Base-by-base conservation (phyloP, 64 coral and sea anemone species). In the Anthopleura sola region DNA sequence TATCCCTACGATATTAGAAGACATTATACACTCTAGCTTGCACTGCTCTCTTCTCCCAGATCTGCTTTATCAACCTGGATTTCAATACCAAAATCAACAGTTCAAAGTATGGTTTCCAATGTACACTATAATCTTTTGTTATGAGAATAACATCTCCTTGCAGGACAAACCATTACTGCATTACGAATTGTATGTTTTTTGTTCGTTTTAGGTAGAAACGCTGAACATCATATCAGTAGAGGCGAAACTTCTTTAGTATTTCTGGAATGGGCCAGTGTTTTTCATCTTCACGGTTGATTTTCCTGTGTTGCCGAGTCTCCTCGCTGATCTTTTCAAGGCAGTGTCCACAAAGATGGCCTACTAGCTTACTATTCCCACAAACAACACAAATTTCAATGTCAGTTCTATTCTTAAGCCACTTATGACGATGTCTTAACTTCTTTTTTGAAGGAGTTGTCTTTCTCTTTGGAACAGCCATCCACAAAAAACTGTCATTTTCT, bases 381-480 rank as follows among this genome's bases (percentile, higher is more conserved):
- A 94, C 92, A 38, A 76, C 92, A 94, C 97, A 99, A 18, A 76
- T 75, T 47, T 99, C 92, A 50, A 99, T 99, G 37, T 99, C 97
- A 17, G 90, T 91, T 87, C 97, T 92, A 24, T 99, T 99, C 56
- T 94, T 99, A 18, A 94, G 93, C 90, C 90, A 94, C 62, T 94
- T 99, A 66, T 94, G 93, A 15, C 90, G 92, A 78, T 94, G 84
- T 92, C 97, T 91, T 40, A 99, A 81, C 80, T 92, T 94, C 50
- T 92, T 94, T 54, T 94, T 99, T 19, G 87, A 89, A 28, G 90
- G 86, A 24, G 97, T 92, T 20, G 97, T 99, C 55, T 88, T 94
- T 55, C 89, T 94, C 58, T 99, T 99, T 0, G 97, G 97, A 68
- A 94, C 96, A 18, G 96, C 92, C 96, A 99, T 99, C 38, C 89